These are phyloP conservation scores for Melanotaenia maccullochi DNA, from an alignment of 2,797 vertebrate genomes.

Conservation along the genomic window DNA sequence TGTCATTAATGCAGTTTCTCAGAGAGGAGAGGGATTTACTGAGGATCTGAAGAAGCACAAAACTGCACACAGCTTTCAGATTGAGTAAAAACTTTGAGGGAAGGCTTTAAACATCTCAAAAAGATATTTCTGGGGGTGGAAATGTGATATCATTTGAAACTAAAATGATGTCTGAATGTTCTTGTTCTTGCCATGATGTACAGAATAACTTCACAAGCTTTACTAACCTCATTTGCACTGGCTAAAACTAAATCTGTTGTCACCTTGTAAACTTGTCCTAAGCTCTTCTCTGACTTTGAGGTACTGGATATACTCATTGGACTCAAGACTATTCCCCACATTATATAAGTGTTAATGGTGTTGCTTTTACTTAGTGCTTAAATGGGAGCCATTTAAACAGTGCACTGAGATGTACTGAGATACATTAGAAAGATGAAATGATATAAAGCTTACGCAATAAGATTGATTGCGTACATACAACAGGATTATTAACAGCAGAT, in stretches of 20 bases:
- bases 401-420: background rate
- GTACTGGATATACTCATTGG: background rate
- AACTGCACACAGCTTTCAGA: background rate
- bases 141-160: background rate
- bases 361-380: background rate
- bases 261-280: too few relatives aligned
- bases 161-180: too few relatives aligned
- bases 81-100: background rate
- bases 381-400: background rate
- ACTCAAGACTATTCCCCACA: background rate
- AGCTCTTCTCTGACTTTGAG: too few relatives aligned
- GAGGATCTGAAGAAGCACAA: background rate
- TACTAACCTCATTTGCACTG: too few relatives aligned
- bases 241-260: too few relatives aligned
- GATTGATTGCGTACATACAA: background rate
- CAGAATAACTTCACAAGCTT: background rate
- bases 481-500: background rate
- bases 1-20: conserved; percentile 5
- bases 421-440: background rate
- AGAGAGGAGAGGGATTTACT: background rate
- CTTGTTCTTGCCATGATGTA: too few relatives aligned
- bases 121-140: background rate
- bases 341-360: background rate
- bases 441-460: background rate
- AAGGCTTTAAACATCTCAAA: background rate